Percentiles rank a stretch among this genome's conserved stretches.
Evolutionary conservation across 1,140 invertebrate genomes (phyloP).

Genomic region (Augochlora pura): DNA sequence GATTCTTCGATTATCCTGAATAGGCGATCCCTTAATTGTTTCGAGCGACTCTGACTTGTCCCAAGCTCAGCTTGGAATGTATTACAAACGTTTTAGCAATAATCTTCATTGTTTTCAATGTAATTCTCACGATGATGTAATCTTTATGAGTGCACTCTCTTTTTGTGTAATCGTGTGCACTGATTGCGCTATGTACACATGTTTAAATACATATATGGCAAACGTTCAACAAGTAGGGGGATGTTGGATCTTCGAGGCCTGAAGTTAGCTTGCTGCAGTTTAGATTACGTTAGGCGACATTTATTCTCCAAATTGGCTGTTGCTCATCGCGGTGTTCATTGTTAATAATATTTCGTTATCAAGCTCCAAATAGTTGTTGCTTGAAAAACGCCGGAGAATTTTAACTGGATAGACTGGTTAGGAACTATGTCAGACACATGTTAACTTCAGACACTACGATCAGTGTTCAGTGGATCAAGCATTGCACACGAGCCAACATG

Average conservation of each 20-base stretch:
- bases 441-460: neutral
- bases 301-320: neutral
- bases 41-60: conserved; percentile 10
- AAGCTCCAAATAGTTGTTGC: no score
- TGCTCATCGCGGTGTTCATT: no score
- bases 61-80: conserved; percentile 11
- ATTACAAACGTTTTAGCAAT: neutral
- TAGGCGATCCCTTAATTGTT: neutral
- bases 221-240: neutral
- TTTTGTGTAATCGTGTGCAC: conserved; percentile 6
- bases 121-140: neutral
- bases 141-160: neutral
- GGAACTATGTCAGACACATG: neutral
- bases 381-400: no score
- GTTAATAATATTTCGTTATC: no score
- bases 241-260: neutral
- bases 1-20: neutral
- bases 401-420: neutral
- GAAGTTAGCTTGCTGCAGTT: neutral
- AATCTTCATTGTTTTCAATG: neutral
- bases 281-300: neutral
- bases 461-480: neutral
- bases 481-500: neutral
- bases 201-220: neutral
- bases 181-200: conserved; percentile 16